Evolutionary conservation across 2,113 vertebrate genomes (phyloP), one percentile per base, ranked within the genome.

Genomic region (Siniperca knerii): DNA sequence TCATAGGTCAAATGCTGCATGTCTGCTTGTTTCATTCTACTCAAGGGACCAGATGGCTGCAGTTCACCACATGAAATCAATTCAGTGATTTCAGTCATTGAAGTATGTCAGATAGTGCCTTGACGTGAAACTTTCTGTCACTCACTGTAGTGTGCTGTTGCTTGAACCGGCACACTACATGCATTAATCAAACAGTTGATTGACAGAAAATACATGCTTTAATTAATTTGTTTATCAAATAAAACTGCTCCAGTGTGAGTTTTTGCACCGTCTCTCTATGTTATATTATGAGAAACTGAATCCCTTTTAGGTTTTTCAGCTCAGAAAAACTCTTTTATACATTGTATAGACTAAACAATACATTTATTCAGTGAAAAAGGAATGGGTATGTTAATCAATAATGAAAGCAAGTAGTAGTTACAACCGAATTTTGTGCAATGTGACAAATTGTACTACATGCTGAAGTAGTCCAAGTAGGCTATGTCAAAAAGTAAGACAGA

Each of bases 1-100:
- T 66, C 42, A 25, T n/a, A 50, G 76, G 40, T 81, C 48, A 35
- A 46, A 79, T 12, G 9, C 12, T 62, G 37, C 42, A 13, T 21
- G 23, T 65, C 1, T 70, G 67, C 66, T 62, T 35, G 23, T 60
- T 81, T 75, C 16, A 72, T 71, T 21, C 16, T 16, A 18, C 40
- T 13, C 20, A 21, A 0, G 33, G 61, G 76, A 74, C 8, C 68
- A 55, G 37, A 44, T 79, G 66, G 71, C 57, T 61, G 79, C 0
- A 13, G 65, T 66, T 77, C 44, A 50, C 61, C 60, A 69, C 35
- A 64, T 78, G 58, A 54, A 74, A 69, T n/a, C 15, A 21, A 18
- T 73, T 29, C 0, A 37, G 12, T 57, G n/a, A 37, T 42, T 57
- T 50, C n/a, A 33, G 64, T 77, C 2, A 64, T 78, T 75, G 18